Percentiles rank a stretch among this genome's conserved stretches.
Conservation (phyloP, 2,888 invertebrate species). For the Seira ritae region DNA sequence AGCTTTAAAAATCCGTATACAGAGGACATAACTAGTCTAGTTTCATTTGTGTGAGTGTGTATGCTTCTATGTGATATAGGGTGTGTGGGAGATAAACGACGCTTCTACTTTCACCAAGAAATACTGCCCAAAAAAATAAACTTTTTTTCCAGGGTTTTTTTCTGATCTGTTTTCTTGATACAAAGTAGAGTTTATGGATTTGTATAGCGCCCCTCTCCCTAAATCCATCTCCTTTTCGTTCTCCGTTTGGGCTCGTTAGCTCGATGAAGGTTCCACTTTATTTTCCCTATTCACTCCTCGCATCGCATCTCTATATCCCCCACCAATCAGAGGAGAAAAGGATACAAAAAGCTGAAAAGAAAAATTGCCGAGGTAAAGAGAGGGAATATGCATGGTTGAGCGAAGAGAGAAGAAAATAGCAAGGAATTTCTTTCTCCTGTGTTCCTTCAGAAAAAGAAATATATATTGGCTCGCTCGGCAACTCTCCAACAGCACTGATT, state of each 20-base stretch:
- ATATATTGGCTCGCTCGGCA: constrained; percentile 41
- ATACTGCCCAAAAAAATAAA: not conserved
- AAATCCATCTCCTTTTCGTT: constrained; percentile 13
- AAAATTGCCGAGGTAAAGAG: constrained; percentile 7
- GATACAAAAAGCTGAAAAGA: not conserved
- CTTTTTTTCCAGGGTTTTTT: not conserved
- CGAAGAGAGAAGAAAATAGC: not conserved
- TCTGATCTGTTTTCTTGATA: constrained; percentile 3
- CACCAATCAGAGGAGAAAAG: not conserved
- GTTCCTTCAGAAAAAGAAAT: not conserved
- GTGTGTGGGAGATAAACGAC: constrained; percentile 40
- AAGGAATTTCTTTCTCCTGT: not conserved
- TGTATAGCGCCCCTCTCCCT: not conserved
- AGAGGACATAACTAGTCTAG: not conserved
- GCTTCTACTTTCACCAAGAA: constrained; percentile 22
- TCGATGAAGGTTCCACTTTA: constrained; percentile 11
- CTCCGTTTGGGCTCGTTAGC: constrained; percentile 11
- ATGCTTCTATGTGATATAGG: not conserved
- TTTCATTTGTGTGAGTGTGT: no score
- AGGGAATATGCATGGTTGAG: constrained; percentile 4
- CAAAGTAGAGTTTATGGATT: constrained; percentile 7
- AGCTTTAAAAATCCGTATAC: not conserved
- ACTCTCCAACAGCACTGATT: constrained; percentile 51
- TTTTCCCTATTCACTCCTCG: not conserved
- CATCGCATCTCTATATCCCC: constrained; percentile 2